Evolutionary conservation across 1,140 invertebrate genomes (phyloP), one percentile per base, ranked within the genome.

Genomic region (Acromyrmex charruanus): DNA sequence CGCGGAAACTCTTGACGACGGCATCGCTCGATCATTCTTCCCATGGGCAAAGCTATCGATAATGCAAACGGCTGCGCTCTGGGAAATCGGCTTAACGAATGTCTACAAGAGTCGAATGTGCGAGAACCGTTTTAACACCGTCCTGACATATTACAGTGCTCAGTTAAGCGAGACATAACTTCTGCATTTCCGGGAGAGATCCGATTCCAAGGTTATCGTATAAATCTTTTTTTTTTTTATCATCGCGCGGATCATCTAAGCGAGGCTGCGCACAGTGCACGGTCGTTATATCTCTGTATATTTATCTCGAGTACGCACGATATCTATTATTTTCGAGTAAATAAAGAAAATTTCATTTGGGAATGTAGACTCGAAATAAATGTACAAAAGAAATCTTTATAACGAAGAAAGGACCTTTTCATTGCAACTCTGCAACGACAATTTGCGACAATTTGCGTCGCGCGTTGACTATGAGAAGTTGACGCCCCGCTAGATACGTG

Each of bases 11-110:
- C 63, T 88, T 77, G 65, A 59, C 85, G 66, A 81, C 68, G 85
- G 74, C 51, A 55, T 66, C 77, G 77, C 65, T 87, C 87, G 79
- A 88, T 89, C 88, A 89, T 66, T 88, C 71, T 68, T 75, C 44
- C 86, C 77, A 58, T 31, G 68, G 77, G 72, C 74, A 68, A 71
- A 87, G 77, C 79, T 55, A 88, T 89, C 86, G 88, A 89, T 89
- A 89, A 88, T 89, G 88, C 86, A 89, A 71, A 77, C 88, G 65
- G 86, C 58, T 84, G 79, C 71, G 69, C 65, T 81, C 21, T 77
- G 79, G 88, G 86, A 89, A 89, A 89, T 89, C 88, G 88, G 88
- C 86, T 89, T 89, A 89, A 89, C 88, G 86, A 89, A 89, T 84
- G 65, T 71, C 86, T 87, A 81, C 77, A 65, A 49, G 58, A 89